Evolutionary conservation across 2,113 vertebrate species (phyloP).

Genomic region (Pterophyllum scalare): DNA sequence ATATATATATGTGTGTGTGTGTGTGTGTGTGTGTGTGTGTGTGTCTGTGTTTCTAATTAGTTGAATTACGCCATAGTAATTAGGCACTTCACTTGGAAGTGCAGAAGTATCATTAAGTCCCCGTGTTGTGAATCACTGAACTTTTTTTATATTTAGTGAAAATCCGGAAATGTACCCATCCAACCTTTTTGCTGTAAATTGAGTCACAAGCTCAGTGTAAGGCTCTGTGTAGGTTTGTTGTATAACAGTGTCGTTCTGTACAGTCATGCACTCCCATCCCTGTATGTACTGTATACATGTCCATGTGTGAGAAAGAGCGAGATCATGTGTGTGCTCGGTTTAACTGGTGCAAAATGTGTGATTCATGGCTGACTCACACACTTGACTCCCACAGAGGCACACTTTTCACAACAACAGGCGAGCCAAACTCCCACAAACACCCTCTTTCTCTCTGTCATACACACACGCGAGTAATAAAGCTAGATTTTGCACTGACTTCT

Average conservation of each 20-base stretch:
- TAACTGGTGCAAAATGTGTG: constrained; percentile 54
- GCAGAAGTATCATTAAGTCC: background rate
- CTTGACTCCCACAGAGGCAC: constrained; percentile 76
- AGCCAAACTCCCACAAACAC: constrained; percentile 75
- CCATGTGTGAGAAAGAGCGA: background rate
- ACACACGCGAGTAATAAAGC: constrained; percentile 51
- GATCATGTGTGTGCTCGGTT: constrained; percentile 45
- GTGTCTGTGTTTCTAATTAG: background rate
- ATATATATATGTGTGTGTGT: no score
- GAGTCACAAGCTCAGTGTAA: background rate
- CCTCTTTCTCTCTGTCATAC: constrained; percentile 50
- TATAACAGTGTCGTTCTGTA: constrained; percentile 22
- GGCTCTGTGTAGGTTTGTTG: constrained; percentile 33
- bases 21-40: no score
- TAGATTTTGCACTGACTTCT: constrained; percentile 54
- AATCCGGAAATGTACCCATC: background rate
- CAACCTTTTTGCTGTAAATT: constrained; percentile 12
- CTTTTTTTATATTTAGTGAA: background rate
- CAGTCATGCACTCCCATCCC: constrained; percentile 5
- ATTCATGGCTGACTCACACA: constrained; percentile 79
- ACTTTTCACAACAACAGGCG: constrained; percentile 76
- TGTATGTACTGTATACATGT: constrained; percentile 23
- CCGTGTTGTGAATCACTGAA: background rate
- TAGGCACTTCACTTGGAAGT: background rate
- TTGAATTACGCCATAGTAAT: background rate